phyloP scores from a whole-genome alignment of 2,797 vertebrate species.

The Gymnothorax reevesii region DNA sequence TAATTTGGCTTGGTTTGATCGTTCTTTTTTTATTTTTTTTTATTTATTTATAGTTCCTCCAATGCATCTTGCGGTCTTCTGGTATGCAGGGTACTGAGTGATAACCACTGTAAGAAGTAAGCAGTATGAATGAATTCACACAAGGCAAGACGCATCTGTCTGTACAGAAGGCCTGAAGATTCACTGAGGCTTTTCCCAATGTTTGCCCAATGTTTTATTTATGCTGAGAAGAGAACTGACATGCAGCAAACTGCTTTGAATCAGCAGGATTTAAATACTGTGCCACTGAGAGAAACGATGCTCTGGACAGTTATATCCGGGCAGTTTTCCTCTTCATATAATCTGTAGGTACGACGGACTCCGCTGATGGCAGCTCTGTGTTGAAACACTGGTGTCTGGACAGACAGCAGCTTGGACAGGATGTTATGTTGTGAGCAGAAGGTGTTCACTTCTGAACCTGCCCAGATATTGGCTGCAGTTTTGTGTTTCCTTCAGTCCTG shows the following conservation, averaged over 20 bases:
- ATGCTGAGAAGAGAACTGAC: slow-evolving; percentile 56
- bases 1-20: neutral
- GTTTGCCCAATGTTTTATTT: slow-evolving; percentile 65
- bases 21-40: neutral
- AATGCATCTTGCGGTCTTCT: neutral
- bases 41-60: neutral
- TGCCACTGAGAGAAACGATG: slow-evolving; percentile 57
- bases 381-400: slow-evolving; percentile 26
- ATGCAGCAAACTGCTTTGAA: slow-evolving; percentile 64
- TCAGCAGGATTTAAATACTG: slow-evolving; percentile 73
- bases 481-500: neutral
- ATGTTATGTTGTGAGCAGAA: slow-evolving; percentile 20
- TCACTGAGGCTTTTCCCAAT: slow-evolving; percentile 57
- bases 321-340: slow-evolving; percentile 37
- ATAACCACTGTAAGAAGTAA: neutral
- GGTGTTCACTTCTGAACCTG: slow-evolving; percentile 18
- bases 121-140: neutral
- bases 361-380: slow-evolving; percentile 37
- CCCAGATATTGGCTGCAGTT: neutral
- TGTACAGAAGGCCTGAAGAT: slow-evolving; percentile 65
- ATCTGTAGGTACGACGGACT: slow-evolving; percentile 8
- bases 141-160: slow-evolving; percentile 15
- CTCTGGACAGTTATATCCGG: slow-evolving; percentile 48
- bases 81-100: neutral
- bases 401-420: slow-evolving; percentile 30